Conservation (phyloP, 2,888 invertebrate genomes). For the Drosophila kambysellisi region DNA sequence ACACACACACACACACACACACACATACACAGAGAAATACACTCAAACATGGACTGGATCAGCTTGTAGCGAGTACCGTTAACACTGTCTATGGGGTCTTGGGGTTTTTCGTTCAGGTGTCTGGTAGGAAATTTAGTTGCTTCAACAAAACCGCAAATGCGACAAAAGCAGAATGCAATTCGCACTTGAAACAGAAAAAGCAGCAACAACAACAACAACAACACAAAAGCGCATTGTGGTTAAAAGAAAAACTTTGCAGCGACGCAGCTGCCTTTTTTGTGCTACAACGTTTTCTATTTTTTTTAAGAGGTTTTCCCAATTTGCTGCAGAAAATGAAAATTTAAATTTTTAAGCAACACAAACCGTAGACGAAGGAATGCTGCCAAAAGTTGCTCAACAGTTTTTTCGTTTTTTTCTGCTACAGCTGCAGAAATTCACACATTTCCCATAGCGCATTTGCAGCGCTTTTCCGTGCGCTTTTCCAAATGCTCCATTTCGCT, state of each 20-base stretch:
- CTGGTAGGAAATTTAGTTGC: slow-evolving; percentile 60
- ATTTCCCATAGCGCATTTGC: slow-evolving; percentile 75
- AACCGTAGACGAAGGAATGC: slow-evolving; percentile 43
- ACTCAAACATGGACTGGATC: slow-evolving; percentile 15
- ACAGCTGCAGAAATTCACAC: slow-evolving; percentile 79
- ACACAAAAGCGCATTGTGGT: slow-evolving; percentile 59
- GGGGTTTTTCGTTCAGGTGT: slow-evolving; percentile 43
- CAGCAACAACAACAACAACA: slow-evolving; percentile 26
- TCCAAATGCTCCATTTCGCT: slow-evolving; percentile 43
- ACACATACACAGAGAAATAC: slow-evolving; percentile 1
- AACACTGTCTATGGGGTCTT: slow-evolving; percentile 28
- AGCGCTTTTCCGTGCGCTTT: slow-evolving; percentile 57
- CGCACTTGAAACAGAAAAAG: slow-evolving; percentile 74
- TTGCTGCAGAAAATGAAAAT: slow-evolving; percentile 77
- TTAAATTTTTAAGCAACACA: slow-evolving; percentile 80
- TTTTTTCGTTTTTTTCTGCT: slow-evolving; percentile 26
- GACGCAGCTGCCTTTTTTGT: slow-evolving; percentile 33
- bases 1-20: slow-evolving; percentile 16
- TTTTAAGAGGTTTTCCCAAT: slow-evolving; percentile 59
- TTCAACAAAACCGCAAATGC: slow-evolving; percentile 78
- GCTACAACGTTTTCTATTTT: slow-evolving; percentile 3
- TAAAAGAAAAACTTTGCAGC: slow-evolving; percentile 50
- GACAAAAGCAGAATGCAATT: slow-evolving; percentile 82
- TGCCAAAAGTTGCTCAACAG: slow-evolving; percentile 66
- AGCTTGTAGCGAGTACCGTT: slow-evolving; percentile 26